Evolutionary conservation across 2,888 invertebrate species (phyloP).

Genomic region (Hydroisotoma schaefferi): DNA sequence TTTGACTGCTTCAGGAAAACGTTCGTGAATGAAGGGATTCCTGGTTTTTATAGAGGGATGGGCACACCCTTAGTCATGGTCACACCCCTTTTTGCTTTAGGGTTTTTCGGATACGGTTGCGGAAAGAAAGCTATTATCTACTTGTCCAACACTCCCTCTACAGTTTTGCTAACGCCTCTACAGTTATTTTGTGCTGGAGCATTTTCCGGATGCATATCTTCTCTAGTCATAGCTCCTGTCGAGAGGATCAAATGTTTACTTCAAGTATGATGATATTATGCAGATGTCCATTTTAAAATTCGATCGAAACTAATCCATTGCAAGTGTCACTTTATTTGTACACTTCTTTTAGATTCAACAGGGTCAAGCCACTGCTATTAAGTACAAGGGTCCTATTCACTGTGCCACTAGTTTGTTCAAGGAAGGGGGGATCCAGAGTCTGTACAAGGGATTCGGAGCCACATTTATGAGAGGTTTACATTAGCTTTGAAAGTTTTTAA

Average conservation of each 20-base stretch:
- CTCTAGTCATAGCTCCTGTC: constrained; percentile 14
- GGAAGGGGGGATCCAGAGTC: constrained; percentile 60
- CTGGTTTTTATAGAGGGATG: constrained; percentile 20
- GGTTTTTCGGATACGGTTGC: constrained; percentile 19
- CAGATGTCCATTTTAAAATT: neutral
- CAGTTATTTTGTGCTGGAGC: constrained; percentile 21
- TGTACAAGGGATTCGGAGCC: constrained; percentile 61
- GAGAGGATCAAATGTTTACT: constrained; percentile 26
- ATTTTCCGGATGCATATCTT: constrained; percentile 6
- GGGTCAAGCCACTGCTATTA: neutral
- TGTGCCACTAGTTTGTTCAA: constrained; percentile 58
- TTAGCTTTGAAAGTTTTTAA: constrained; percentile 3
- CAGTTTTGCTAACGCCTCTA: constrained; percentile 1
- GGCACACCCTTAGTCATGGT: constrained; percentile 19
- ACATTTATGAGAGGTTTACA: constrained; percentile 56
- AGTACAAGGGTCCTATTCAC: constrained; percentile 59
- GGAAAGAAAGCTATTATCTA: constrained; percentile 9
- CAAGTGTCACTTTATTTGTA: too few relatives aligned
- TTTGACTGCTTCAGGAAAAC: constrained; percentile 15
- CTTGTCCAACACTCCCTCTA: neutral
- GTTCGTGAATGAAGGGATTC: constrained; percentile 16
- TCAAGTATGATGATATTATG: constrained; percentile 14
- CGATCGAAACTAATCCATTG: neutral
- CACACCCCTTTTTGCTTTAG: constrained; percentile 19
- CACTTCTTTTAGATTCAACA: neutral